phyloP scores from a whole-genome alignment of 2,888 invertebrate genomes.

The Atrina japonica region DNA sequence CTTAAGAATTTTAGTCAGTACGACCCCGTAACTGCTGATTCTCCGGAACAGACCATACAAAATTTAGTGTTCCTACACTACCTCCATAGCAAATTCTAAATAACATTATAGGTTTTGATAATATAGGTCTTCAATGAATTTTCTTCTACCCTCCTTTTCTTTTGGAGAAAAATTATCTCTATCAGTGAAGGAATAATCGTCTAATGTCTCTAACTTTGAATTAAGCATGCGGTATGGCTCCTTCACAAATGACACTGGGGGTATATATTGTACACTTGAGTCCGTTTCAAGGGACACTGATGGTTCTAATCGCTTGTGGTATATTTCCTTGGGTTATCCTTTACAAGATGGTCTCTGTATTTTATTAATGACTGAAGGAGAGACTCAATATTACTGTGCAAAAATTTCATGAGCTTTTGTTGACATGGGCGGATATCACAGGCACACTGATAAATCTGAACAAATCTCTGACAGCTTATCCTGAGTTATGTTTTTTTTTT shows the following conservation, averaged over 20 bases:
- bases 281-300: not conserved
- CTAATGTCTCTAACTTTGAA: not conserved
- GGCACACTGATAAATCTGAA: slow-evolving; percentile 9
- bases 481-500: slow-evolving; percentile 7
- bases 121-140: slow-evolving; percentile 18
- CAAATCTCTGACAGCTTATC: slow-evolving; percentile 21
- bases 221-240: not conserved
- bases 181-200: slow-evolving; percentile 13
- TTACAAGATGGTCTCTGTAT: slow-evolving; percentile 10
- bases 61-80: slow-evolving; percentile 20
- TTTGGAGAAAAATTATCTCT: slow-evolving; percentile 10
- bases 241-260: not conserved
- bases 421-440: slow-evolving; percentile 21
- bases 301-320: not conserved
- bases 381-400: slow-evolving; percentile 5
- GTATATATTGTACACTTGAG: not conserved
- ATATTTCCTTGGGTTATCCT: slow-evolving; percentile 7
- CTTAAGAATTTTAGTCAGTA: not conserved
- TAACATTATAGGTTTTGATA: slow-evolving; percentile 13
- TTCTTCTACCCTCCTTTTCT: slow-evolving; percentile 1
- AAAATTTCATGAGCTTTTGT: slow-evolving; percentile 10
- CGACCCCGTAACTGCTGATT: too few relatives aligned
- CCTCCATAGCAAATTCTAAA: slow-evolving; percentile 25
- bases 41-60: slow-evolving; percentile 28
- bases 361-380: slow-evolving; percentile 10